Evolutionary conservation across 2,797 vertebrate species (phyloP).

Genomic region (Rhynchotus rufescens): DNA sequence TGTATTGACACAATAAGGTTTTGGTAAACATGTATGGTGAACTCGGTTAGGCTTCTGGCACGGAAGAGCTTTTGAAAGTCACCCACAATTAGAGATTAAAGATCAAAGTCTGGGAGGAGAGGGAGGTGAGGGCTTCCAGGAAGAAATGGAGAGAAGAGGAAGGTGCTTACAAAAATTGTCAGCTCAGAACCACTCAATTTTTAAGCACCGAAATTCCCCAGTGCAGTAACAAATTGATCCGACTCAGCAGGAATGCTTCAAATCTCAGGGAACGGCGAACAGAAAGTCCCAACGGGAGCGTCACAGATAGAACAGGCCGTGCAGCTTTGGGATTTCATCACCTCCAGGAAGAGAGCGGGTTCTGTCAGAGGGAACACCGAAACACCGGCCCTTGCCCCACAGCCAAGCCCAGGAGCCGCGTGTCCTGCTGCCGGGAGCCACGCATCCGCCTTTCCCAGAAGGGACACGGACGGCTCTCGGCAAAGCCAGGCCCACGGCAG

Average conservation of each 20-base stretch:
- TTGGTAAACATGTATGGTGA: neutral
- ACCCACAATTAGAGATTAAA: neutral
- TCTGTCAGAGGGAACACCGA: neutral
- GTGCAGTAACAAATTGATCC: neutral
- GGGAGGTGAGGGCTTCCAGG: neutral
- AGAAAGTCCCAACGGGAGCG: neutral
- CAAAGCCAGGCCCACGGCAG: neutral
- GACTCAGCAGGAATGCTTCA: neutral
- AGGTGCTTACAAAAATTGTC: neutral
- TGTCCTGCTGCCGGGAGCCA: neutral
- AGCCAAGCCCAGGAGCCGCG: neutral
- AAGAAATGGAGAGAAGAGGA: neutral
- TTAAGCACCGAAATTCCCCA: neutral
- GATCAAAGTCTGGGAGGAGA: neutral
- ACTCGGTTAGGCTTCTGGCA: neutral
- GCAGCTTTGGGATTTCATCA: slow-evolving; percentile 19
- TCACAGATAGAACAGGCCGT: neutral
- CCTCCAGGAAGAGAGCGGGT: neutral
- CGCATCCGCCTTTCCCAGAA: neutral
- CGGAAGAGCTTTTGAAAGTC: neutral
- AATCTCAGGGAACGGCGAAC: neutral
- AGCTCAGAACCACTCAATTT: neutral
- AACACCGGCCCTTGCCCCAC: neutral
- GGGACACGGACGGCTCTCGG: neutral
- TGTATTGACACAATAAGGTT: neutral